Percentiles rank a stretch among this genome's conserved stretches.
Conservation (phyloP, 2,113 vertebrate species). For the Neogale vison region DNA sequence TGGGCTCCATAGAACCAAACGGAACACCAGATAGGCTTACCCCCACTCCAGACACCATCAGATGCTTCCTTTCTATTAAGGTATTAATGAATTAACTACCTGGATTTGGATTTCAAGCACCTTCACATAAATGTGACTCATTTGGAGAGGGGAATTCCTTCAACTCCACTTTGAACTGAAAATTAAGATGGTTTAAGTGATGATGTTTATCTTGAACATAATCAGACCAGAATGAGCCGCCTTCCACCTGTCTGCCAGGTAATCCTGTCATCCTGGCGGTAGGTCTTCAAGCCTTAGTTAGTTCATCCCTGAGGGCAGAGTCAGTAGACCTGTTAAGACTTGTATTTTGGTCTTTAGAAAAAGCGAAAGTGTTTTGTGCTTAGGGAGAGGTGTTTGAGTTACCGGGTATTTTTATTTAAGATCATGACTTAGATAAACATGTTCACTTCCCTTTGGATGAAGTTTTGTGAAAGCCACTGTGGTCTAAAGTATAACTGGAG, state of each 20-base stretch:
- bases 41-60: neutral
- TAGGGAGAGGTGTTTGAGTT: neutral
- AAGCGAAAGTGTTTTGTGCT: neutral
- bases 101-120: neutral
- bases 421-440: neutral
- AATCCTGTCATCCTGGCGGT: neutral
- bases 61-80: neutral
- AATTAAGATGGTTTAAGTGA: neutral
- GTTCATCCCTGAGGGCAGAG: neutral
- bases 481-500: neutral
- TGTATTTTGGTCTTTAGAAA: neutral
- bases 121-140: neutral
- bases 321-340: neutral
- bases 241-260: neutral
- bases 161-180: constrained; percentile 45
- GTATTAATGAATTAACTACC: neutral
- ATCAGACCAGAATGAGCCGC: neutral
- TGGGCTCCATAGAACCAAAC: neutral
- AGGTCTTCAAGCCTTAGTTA: neutral
- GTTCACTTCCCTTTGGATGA: neutral
- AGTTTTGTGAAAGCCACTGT: neutral
- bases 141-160: constrained; percentile 36
- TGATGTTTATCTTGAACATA: constrained; percentile 13
- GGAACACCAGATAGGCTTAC: neutral
- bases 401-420: neutral